Evolutionary conservation across 2,888 invertebrate species (phyloP), one percentile per base, ranked within the genome.

Genomic region (Habrosyne pyritoides): DNA sequence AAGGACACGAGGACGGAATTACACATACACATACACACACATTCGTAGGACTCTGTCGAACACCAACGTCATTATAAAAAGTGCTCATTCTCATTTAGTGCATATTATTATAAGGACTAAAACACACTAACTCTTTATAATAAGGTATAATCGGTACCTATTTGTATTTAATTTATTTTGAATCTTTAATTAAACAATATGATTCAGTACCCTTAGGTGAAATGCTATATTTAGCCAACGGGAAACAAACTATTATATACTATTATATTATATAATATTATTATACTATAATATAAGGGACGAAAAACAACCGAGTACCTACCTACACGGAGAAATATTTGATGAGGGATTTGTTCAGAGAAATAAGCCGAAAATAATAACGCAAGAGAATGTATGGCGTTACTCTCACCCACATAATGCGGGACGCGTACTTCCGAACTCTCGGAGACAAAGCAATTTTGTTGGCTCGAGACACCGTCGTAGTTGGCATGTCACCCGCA

Each of bases 401-500:
- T 65, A 73, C 66, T 73, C 63, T 73, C 72, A 67, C 69, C 73
- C 75, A 76, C 75, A 79, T 81, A 83, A 80, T 79, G 78, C 74
- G 76, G 69, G 73, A 73, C 66, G 76, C 77, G 70, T 71, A 77
- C 74, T 78, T 75, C 73, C 72, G 77, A 82, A 83, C 79, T 79
- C 73, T 67, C 73, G 63, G 77, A 72, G 78, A 86, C 85, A 83
- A 87, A 86, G 83, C 83, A 82, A 85, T 86, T 85, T 86, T 76
- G 82, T 79, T 83, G 81, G 81, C 83, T 78, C 74, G 67, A 76
- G 77, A 70, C 77, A 71, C 73, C 73, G 73, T 65, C 74, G 78
- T 79, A 80, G 80, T 81, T 83, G 81, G 81, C 77, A 81, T 84
- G 84, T 83, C 84, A 84, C 79, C 79, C 80, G 70, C 82, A 81